These are phyloP conservation scores for Caradrina kadenii DNA, from an alignment of 2,888 invertebrate species.

Conservation along the genomic window DNA sequence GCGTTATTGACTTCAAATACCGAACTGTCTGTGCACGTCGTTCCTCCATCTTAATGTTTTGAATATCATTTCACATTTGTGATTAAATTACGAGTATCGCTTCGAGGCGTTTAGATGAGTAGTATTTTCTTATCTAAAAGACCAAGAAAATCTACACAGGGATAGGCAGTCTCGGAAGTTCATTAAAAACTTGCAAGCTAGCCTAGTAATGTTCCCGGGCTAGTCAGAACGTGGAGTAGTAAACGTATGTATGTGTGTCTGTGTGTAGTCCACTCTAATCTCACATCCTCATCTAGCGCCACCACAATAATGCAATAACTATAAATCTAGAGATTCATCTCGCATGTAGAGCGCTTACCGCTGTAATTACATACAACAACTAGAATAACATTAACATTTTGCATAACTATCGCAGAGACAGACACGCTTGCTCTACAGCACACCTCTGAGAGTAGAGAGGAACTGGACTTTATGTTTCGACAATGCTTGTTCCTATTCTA, in stretches of 20 bases:
- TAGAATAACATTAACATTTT: conserved; percentile 43
- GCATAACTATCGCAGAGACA: conserved; percentile 16
- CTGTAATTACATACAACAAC: conserved; percentile 36
- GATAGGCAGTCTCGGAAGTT: too few relatives aligned
- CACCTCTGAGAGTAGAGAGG: conserved; percentile 19
- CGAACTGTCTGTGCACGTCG: background rate
- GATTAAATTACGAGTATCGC: too few relatives aligned
- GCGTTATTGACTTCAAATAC: conserved; percentile 30
- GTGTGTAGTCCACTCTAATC: conserved; percentile 5
- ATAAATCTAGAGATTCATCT: conserved; percentile 52
- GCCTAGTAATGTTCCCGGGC: background rate
- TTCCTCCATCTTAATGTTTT: too few relatives aligned
- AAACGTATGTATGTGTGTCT: background rate
- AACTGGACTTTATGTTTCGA: background rate
- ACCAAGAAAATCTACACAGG: too few relatives aligned
- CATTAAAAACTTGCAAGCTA: too few relatives aligned
- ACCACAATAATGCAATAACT: conserved; percentile 43
- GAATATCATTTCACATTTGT: background rate
- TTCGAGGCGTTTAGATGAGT: too few relatives aligned
- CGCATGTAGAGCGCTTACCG: conserved; percentile 6
- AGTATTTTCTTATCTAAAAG: too few relatives aligned
- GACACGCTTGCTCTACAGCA: conserved; percentile 7
- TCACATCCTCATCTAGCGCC: background rate
- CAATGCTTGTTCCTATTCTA: background rate
- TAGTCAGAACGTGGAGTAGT: too few relatives aligned